These are phyloP conservation scores for Tylochromis polylepis DNA, from an alignment of 2,113 vertebrate species.

Conservation along the genomic window DNA sequence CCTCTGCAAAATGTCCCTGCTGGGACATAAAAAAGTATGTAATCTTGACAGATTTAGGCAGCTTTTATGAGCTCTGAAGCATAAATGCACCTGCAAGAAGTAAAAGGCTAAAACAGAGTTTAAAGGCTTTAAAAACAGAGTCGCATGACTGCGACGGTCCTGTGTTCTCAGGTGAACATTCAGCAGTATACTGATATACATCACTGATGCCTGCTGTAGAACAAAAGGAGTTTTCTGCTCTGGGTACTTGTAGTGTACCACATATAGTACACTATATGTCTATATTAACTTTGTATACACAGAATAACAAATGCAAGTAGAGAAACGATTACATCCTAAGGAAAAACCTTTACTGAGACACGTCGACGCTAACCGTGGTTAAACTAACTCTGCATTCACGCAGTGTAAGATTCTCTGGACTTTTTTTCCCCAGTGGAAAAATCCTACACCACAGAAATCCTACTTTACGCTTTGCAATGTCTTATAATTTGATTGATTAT, in stretches of 20 bases:
- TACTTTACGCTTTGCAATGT: neutral
- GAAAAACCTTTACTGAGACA: rapidly evolving
- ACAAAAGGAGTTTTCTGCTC: neutral
- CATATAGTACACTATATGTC: rapidly evolving
- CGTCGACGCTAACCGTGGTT: neutral
- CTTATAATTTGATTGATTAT: neutral
- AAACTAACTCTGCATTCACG: rapidly evolving
- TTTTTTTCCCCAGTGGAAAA: neutral
- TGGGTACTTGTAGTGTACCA: neutral
- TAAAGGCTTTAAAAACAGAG: neutral
- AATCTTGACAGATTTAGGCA: neutral
- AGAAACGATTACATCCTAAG: neutral
- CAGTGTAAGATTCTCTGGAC: rapidly evolving
- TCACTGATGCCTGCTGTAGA: neutral
- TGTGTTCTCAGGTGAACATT: neutral
- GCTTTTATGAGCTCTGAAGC: neutral
- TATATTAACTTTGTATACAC: neutral
- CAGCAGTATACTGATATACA: neutral
- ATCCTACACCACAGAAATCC: neutral
- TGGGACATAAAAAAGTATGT: neutral
- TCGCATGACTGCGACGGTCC: rapidly evolving
- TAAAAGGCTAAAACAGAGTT: neutral
- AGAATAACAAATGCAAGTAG: neutral
- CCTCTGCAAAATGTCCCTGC: rapidly evolving
- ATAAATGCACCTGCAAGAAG: neutral